Conservation (phyloP, 1,140 invertebrate species). For the Nebria ingens region DNA sequence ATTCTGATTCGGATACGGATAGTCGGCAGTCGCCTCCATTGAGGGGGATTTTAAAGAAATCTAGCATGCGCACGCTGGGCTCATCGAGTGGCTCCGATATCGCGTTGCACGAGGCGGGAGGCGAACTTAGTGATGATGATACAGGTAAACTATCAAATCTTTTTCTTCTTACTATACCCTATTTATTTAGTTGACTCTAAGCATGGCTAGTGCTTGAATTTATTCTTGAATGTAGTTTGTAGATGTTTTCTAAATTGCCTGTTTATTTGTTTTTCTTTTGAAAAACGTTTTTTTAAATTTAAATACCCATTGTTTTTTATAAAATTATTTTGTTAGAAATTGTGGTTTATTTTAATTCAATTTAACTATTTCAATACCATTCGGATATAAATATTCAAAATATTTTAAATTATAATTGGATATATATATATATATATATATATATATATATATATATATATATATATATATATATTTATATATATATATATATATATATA, state of each 20-base stretch:
- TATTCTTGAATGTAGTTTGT: conserved; percentile 6
- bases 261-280: neutral
- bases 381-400: too few relatives aligned
- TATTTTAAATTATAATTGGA: too few relatives aligned
- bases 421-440: too few relatives aligned
- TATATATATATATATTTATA: too few relatives aligned
- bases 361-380: too few relatives aligned
- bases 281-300: neutral
- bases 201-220: neutral
- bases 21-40: conserved; percentile 26
- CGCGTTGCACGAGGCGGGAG: conserved; percentile 46
- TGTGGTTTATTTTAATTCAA: too few relatives aligned
- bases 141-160: conserved; percentile 25
- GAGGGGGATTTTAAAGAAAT: conserved; percentile 29
- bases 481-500: neutral
- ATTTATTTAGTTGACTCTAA: too few relatives aligned
- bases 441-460: too few relatives aligned
- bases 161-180: too few relatives aligned
- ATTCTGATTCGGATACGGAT: conserved; percentile 33
- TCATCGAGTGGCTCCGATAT: conserved; percentile 53
- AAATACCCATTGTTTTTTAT: too few relatives aligned
- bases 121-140: conserved; percentile 33
- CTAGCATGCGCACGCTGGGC: conserved; percentile 38
- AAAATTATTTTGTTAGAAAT: too few relatives aligned
- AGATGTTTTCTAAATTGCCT: neutral